Base-by-base conservation (phyloP, 1,140 invertebrate genomes). In the Drosophila ohnishii region DNA sequence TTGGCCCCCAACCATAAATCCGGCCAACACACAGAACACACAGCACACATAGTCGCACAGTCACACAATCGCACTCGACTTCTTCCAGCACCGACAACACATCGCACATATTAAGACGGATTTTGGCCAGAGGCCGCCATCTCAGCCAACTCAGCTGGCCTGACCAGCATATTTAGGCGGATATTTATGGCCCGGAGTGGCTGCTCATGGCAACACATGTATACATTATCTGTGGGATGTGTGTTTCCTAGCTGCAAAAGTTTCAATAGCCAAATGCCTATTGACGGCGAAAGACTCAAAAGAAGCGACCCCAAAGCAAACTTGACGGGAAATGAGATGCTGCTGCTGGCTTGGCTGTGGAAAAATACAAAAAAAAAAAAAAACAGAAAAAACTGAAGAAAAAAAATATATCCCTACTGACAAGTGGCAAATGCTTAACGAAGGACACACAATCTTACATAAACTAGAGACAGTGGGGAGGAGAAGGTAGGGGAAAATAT, bases 111-210 rank as follows among this genome's bases (percentile, higher is more conserved):
- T 88, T 88, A 88, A 88, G 85, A 88, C 80, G 70, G 84, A 88
- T 88, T 89, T 88, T 80, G 77, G 84, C 74, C 76, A 77, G 56
- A 81, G 78, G 78, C 82, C 53, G 64, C 50, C 58, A 67, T 69
- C 72, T 66, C 65, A 63, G 75, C 62, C 62, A 67, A 42, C 65
- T 67, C 53, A 72, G 53, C 66, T 32, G 69, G 65, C 69, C 76
- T 83, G 84, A 82, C 80, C 85, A 88, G 80, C 84, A 89, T 88
- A 84, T 88, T 88, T 88, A 80, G 80, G 63, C 84, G 80, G 66
- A 88, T 88, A 88, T 88, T 88, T 88, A 88, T 88, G 78, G 84
- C 84, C 77, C 66, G 69, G 56, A 77, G 79, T 55, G 59, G 79
- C 48, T 50, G 48, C 48, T 37, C 59, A 45, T 53, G 70, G 69